Conservation (phyloP, 1,140 invertebrate genomes). For the Leguminivora glycinivorella region DNA sequence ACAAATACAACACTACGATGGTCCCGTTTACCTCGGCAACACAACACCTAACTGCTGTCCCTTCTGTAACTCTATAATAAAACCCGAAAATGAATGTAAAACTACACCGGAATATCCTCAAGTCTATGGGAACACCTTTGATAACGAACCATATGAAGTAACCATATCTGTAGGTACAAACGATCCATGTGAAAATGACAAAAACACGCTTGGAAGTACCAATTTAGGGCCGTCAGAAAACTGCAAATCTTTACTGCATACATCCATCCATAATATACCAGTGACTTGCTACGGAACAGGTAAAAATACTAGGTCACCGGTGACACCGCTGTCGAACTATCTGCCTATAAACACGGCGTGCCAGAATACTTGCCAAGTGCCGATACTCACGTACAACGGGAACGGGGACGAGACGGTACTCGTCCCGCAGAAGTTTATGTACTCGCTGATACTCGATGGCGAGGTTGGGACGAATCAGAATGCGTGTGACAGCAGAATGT, state of each 20-base stretch:
- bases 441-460: conserved; percentile 3
- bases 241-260: background rate
- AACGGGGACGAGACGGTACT: background rate
- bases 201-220: background rate
- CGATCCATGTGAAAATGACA: background rate
- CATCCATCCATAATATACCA: background rate
- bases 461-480: background rate
- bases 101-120: background rate
- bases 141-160: background rate
- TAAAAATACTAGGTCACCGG: background rate
- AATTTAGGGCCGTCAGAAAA: background rate
- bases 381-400: background rate
- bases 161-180: background rate
- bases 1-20: conserved; percentile 54
- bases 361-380: conserved; percentile 10
- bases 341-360: background rate
- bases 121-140: background rate
- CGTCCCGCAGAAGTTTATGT: conserved; percentile 14
- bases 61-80: background rate
- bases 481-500: background rate
- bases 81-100: background rate
- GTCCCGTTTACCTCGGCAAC: conserved; percentile 40
- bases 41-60: conserved; percentile 16
- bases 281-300: background rate
- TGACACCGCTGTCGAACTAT: background rate